Percentiles rank a stretch among this genome's conserved stretches.
phyloP scores from a whole-genome alignment of 2,888 invertebrate genomes.

The Stenichneumon culpator region DNA sequence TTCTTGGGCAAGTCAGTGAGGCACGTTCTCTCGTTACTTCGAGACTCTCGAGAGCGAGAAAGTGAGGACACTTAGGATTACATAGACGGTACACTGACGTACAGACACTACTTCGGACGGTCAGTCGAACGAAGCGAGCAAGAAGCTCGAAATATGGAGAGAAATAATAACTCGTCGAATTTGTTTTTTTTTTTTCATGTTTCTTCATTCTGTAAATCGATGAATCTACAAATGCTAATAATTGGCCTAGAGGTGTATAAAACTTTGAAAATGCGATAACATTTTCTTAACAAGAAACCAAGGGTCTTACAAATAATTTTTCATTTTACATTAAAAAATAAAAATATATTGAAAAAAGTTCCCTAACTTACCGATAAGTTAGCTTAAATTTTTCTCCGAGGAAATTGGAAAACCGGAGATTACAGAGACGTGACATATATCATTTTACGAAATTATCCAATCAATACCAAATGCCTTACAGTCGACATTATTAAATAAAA shows the following conservation, averaged over 20 bases:
- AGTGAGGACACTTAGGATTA: slow-evolving; percentile 41
- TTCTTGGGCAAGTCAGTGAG: slow-evolving; percentile 70
- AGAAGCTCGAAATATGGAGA: background rate
- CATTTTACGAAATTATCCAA: background rate
- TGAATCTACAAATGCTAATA: background rate
- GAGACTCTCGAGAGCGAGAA: slow-evolving; percentile 48
- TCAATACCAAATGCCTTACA: no score
- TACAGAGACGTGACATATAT: no score
- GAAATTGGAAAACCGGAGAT: no score
- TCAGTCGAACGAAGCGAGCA: background rate
- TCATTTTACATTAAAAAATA: no score
- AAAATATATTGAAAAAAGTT: no score
- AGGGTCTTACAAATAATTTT: no score
- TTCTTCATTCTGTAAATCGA: background rate
- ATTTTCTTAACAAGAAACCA: no score
- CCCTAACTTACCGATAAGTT: no score
- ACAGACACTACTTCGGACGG: background rate
- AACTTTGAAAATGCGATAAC: background rate
- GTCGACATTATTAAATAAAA: background rate
- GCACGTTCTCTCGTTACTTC: slow-evolving; percentile 67
- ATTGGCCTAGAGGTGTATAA: background rate
- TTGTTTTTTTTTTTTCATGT: background rate
- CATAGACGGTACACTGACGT: slow-evolving; percentile 15
- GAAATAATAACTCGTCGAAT: background rate
- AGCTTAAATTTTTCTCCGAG: no score